Base-by-base conservation (phyloP, 1,140 invertebrate species). In the Mizuhopecten yessoensis region DNA sequence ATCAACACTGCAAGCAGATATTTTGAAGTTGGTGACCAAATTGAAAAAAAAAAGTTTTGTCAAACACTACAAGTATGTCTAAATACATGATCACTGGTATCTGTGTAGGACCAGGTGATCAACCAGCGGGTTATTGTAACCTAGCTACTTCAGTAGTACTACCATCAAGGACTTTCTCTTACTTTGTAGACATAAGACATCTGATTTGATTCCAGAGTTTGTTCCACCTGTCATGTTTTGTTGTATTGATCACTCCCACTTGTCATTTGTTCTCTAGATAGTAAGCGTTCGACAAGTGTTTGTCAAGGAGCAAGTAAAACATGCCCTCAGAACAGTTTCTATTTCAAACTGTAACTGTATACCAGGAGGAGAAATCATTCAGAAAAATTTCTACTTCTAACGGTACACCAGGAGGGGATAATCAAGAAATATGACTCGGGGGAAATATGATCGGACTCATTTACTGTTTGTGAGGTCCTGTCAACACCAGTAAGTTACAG, bases 401-500 rank as follows among this genome's bases (percentile, higher is more conserved):
- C 13, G 5, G 5, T 39, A 7, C 13, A 39, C 13, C 13, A 39
- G 36, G 13, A 39, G 5, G 5, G 36, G 5, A 7, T 75, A 11
- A 75, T 75, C n/a, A 75, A 17, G n/a, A 75, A 75, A 75, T n/a
- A 49, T 13, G 45, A 49, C 11, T 23, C 45, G 45, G 1, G n/a
- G n/a, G 45, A 49, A 49, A 49, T 49, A 20, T 75, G 57, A 75
- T 75, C 23, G 29, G n/a, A 75, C n/a, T 75, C 57, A 17, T 75
- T 75, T 75, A 75, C 20, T n/a, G n/a, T 75, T 75, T 75, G 57
- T 75, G 57, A 17, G 57, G 57, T 75, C 57, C 57, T 75, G 57
- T 75, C 57, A 75, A 75, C 57, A 75, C 23, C 2, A 20, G 20
- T 23, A 2, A 17, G 45, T 49, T 49, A 49, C 20, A 29, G n/a